phyloP scores from a whole-genome alignment of 2,113 vertebrate genomes.

The Nothobranchius furzeri region DNA sequence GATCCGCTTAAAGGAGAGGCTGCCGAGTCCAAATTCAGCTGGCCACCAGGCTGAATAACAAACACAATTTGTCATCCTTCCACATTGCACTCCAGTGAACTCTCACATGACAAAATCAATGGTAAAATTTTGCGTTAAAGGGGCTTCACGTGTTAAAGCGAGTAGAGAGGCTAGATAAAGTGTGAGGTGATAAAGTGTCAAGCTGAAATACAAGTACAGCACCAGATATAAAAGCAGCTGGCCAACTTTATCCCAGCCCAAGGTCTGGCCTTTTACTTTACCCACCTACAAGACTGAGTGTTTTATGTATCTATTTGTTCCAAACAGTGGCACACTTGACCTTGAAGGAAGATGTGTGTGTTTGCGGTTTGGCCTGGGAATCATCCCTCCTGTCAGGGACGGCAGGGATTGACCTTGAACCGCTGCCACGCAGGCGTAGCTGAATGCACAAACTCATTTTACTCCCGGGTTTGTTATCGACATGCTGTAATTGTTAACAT shows the following conservation, averaged over 20 bases:
- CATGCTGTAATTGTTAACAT: conserved; percentile 80
- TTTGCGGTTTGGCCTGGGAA: conserved; percentile 59
- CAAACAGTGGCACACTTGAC: conserved; percentile 79
- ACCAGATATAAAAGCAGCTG: conserved; percentile 65
- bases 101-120: conserved; percentile 64
- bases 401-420: conserved; percentile 77
- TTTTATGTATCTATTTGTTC: conserved; percentile 80
- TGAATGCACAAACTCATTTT: conserved; percentile 82
- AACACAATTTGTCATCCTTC: conserved; percentile 52
- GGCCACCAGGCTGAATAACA: conserved; percentile 49
- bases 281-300: conserved; percentile 66
- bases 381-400: conserved; percentile 77
- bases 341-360: conserved; percentile 76
- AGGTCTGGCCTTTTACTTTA: conserved; percentile 68
- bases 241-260: conserved; percentile 68
- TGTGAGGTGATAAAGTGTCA: conserved; percentile 53
- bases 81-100: conserved; percentile 36
- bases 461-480: conserved; percentile 77
- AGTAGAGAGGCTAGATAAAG: conserved; percentile 13
- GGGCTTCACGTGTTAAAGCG: conserved; percentile 31
- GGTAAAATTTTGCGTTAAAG: conserved; percentile 58
- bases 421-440: conserved; percentile 65
- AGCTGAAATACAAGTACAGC: conserved; percentile 72
- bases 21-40: conserved; percentile 52
- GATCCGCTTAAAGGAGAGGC: conserved; percentile 57